Evolutionary conservation across 2,113 vertebrate genomes (phyloP).

Genomic region (Lipophrys pholis): DNA sequence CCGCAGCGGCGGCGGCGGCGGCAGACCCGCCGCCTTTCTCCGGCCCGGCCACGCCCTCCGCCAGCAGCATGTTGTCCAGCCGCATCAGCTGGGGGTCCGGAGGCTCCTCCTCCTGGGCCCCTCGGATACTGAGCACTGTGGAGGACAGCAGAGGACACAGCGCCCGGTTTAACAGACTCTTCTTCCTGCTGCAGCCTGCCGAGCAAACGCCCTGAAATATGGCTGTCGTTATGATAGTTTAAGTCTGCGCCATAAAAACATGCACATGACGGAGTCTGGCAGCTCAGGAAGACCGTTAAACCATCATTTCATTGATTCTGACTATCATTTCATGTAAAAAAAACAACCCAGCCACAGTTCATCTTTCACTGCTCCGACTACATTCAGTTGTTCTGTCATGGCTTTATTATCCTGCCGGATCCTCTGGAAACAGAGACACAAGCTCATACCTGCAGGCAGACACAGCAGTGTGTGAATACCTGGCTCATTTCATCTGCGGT

Average conservation of each 20-base stretch:
- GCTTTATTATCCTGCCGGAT: slow-evolving; percentile 56
- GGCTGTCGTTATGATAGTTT: slow-evolving; percentile 71
- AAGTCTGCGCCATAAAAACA: slow-evolving; percentile 73
- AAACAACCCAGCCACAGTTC: slow-evolving; percentile 65
- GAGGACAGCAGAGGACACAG: slow-evolving; percentile 40
- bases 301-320: slow-evolving; percentile 75
- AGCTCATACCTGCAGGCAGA: slow-evolving; percentile 37
- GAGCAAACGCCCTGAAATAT: slow-evolving; percentile 72
- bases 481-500: background rate
- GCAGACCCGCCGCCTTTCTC: slow-evolving; percentile 95
- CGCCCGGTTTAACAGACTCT: background rate
- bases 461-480: slow-evolving; percentile 4
- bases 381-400: slow-evolving; percentile 52
- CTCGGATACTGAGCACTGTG: slow-evolving; percentile 96
- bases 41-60: slow-evolving; percentile 94
- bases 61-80: slow-evolving; percentile 98
- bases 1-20: slow-evolving; percentile 90
- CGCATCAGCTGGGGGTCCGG: slow-evolving; percentile 98
- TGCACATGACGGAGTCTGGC: slow-evolving; percentile 68
- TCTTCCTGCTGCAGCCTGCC: slow-evolving; percentile 21
- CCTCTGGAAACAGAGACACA: slow-evolving; percentile 41
- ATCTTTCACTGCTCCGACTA: slow-evolving; percentile 62
- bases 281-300: slow-evolving; percentile 77
- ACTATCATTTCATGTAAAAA: slow-evolving; percentile 72
- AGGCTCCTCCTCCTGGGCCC: slow-evolving; percentile 97